phyloP scores from a whole-genome alignment of 2,888 invertebrate genomes.

The Melinopterus prodromus region DNA sequence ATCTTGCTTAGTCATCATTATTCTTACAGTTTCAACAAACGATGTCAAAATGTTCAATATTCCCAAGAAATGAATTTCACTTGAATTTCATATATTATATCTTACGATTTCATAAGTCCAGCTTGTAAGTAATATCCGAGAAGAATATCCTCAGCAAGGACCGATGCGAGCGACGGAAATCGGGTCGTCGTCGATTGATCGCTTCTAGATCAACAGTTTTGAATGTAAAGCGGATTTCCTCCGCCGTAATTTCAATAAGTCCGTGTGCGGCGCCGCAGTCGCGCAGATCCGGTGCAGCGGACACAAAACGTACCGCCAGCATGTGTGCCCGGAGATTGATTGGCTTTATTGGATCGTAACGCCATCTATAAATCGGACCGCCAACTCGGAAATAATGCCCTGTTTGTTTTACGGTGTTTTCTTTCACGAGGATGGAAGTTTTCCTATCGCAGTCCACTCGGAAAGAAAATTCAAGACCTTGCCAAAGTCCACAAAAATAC shows the following conservation, averaged over 20 bases:
- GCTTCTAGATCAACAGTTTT: constrained; percentile 4
- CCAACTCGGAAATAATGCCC: neutral
- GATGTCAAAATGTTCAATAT: no score
- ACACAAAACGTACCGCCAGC: neutral
- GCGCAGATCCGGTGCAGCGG: neutral
- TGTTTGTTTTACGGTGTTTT: neutral
- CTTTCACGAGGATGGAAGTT: neutral
- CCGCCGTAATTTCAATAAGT: neutral
- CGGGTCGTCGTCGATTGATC: neutral
- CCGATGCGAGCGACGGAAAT: neutral
- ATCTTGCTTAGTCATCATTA: no score
- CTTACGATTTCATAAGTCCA: no score
- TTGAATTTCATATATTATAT: no score
- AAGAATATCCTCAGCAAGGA: neutral
- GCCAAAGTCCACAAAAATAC: no score
- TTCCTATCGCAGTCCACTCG: no score
- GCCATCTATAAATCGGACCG: constrained; percentile 16
- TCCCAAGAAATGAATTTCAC: no score
- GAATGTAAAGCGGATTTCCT: neutral
- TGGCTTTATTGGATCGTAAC: constrained; percentile 22
- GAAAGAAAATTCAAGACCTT: no score
- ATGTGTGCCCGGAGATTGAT: constrained; percentile 20
- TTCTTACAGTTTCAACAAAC: no score
- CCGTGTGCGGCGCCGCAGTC: neutral
- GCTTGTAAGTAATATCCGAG: neutral